Evolutionary conservation across 1,140 invertebrate species (phyloP).

Genomic region (Trachymyrmex cornetzi): DNA sequence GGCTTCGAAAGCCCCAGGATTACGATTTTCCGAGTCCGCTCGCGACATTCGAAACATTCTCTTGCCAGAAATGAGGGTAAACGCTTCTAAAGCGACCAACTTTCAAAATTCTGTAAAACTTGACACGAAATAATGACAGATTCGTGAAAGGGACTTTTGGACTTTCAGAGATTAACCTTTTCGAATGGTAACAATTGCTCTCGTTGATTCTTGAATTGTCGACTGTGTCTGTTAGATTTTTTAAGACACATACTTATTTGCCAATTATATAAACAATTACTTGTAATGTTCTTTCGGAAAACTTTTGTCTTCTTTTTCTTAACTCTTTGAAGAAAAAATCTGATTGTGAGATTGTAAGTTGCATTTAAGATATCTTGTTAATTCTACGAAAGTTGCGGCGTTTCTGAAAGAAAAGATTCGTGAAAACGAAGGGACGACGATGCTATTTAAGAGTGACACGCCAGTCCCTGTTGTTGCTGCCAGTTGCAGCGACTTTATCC

Average conservation of each 20-base stretch:
- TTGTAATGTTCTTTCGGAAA: neutral
- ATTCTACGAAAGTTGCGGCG: conserved; percentile 29
- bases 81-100: neutral
- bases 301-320: neutral
- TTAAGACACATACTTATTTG: neutral
- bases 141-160: neutral
- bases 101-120: neutral
- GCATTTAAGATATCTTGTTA: conserved; percentile 24
- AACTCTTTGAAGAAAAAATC: neutral
- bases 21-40: conserved; percentile 23
- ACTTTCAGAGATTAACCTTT: conserved; percentile 14
- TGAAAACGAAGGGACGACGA: conserved; percentile 11
- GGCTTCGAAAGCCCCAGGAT: conserved; percentile 27
- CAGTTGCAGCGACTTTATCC: conserved; percentile 49
- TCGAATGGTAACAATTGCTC: neutral
- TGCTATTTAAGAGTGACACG: conserved; percentile 44
- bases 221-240: neutral
- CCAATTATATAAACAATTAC: neutral
- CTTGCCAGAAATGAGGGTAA: neutral
- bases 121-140: neutral
- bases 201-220: neutral
- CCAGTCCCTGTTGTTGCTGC: conserved; percentile 45
- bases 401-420: conserved; percentile 42
- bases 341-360: conserved; percentile 4
- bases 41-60: conserved; percentile 20